Evolutionary conservation across 37 sponge, comb jelly and placozoan species (phyloP).

Genomic region (Cladorhizidae sp.): DNA sequence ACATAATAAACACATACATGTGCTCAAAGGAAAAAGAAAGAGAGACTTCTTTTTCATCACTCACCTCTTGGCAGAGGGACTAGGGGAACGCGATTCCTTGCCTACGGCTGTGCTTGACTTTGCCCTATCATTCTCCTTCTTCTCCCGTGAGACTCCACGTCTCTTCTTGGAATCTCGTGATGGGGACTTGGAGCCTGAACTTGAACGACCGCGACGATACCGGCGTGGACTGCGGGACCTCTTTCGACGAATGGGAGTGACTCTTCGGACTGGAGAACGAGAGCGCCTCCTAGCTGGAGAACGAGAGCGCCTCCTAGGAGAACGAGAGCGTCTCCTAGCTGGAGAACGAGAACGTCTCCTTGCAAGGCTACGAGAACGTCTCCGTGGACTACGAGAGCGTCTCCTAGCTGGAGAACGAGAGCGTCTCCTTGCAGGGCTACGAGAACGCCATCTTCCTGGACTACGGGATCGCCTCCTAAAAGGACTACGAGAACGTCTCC

Average conservation of each 20-base stretch:
- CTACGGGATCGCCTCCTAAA: conserved; percentile 4
- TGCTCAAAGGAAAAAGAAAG: too few relatives aligned
- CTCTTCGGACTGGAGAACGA: not conserved
- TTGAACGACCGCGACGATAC: conserved; percentile 1
- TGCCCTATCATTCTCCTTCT: conserved; percentile 7
- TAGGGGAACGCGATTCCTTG: conserved; percentile 10
- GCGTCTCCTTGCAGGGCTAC: not conserved
- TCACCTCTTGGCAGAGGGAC: conserved; percentile 19
- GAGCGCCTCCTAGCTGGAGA: conserved; percentile 4
- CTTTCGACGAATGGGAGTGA: conserved; percentile 5
- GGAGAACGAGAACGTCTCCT: too few relatives aligned
- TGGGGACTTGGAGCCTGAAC: conserved; percentile 12
- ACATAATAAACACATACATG: not conserved
- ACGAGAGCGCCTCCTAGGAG: conserved; percentile 2
- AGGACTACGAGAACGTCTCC: conserved; percentile 1
- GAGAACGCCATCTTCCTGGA: not conserved
- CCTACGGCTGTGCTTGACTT: not conserved
- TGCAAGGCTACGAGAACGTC: not conserved
- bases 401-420: not conserved
- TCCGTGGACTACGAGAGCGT: not conserved
- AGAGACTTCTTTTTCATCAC: not conserved
- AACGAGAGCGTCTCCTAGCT: not conserved
- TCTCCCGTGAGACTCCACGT: conserved; percentile 2
- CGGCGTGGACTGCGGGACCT: conserved; percentile 12
- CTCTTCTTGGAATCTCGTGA: not conserved